Conservation (phyloP, 2,113 vertebrate genomes). For the Barbus barbus region DNA sequence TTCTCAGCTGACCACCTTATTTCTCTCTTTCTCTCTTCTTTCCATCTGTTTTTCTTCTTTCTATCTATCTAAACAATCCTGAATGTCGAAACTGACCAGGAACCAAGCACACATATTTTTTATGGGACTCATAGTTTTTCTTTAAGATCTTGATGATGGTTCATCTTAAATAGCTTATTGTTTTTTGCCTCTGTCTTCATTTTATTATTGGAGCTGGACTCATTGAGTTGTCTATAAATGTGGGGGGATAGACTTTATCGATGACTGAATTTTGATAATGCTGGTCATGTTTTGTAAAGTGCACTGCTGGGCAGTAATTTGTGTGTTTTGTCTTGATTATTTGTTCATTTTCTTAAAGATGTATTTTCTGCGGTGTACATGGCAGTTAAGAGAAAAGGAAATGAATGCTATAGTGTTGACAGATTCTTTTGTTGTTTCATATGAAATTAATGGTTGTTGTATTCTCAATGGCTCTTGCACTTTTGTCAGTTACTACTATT, state of each 20-base stretch:
- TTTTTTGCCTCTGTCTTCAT: slow-evolving; percentile 56
- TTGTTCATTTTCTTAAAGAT: slow-evolving; percentile 57
- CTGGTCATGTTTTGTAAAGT: slow-evolving; percentile 77
- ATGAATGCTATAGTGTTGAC: slow-evolving; percentile 48
- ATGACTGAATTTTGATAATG: slow-evolving; percentile 64
- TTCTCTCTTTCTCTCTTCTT: not conserved
- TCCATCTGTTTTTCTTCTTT: slow-evolving; percentile 6
- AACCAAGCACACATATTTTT: slow-evolving; percentile 63
- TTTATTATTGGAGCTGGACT: slow-evolving; percentile 86
- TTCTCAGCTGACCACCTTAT: slow-evolving; percentile 41
- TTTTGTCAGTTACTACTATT: slow-evolving; percentile 60
- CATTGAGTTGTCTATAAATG: slow-evolving; percentile 60
- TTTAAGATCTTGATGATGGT: slow-evolving; percentile 53
- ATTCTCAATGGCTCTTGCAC: slow-evolving; percentile 63
- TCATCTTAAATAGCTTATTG: slow-evolving; percentile 54
- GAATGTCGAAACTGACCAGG: slow-evolving; percentile 63
- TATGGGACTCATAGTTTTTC: slow-evolving; percentile 51
- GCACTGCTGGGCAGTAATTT: slow-evolving; percentile 76
- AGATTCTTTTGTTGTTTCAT: slow-evolving; percentile 61
- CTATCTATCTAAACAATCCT: slow-evolving; percentile 12
- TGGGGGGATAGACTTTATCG: slow-evolving; percentile 50
- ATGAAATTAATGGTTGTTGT: slow-evolving; percentile 67
- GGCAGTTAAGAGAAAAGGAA: slow-evolving; percentile 47
- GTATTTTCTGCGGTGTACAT: slow-evolving; percentile 39
- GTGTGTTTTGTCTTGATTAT: slow-evolving; percentile 36